Evolutionary conservation across 1,140 invertebrate genomes (phyloP), one percentile per base, ranked within the genome.

Genomic region (Apis cerana): DNA sequence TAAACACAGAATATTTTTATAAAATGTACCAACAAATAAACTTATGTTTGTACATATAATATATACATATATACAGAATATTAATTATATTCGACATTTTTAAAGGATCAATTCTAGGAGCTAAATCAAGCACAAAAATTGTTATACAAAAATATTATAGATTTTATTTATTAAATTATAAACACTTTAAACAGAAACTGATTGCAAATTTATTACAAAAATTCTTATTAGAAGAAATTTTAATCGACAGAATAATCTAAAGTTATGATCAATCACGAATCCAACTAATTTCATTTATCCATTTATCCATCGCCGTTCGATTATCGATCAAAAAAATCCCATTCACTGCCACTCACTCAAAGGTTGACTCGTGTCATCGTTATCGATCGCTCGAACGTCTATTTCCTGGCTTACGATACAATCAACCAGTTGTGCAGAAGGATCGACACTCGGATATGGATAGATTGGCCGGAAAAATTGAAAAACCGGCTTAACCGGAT

Each of bases 401-500:
- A 67, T 80, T 80, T 75, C 61, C 79, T 75, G 27, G 23, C 75
- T 27, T 15, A 23, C 11, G 52, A 33, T n/a, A 43, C 52, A 65
- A 80, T 82, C 74, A 23, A 52, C 69, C 27, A 27, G 74, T 76
- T 23, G 52, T 17, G 62, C 81, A 48, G 10, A 58, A 23, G 54
- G 76, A 65, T 76, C 77, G 81, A 83, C 76, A 79, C 75, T 70
- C 43, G 61, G 71, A 74, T 74, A 56, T 48, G 58, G 27, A n/a
- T 21, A 56, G 76, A 79, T 70, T 33, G 65, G 17, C 33, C 23
- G 33, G n/a, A 83, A 83, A 83, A 83, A 83, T 83, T 64, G 75
- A 76, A 79, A 76, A 83, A 83, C 81, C 81, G 81, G 81, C 81
- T 83, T 79, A 72, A 83, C 81, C 76, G 76, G 81, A 78, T 61